Evolutionary conservation across 2,113 vertebrate genomes (phyloP).

Genomic region (Crotalus viridis): DNA sequence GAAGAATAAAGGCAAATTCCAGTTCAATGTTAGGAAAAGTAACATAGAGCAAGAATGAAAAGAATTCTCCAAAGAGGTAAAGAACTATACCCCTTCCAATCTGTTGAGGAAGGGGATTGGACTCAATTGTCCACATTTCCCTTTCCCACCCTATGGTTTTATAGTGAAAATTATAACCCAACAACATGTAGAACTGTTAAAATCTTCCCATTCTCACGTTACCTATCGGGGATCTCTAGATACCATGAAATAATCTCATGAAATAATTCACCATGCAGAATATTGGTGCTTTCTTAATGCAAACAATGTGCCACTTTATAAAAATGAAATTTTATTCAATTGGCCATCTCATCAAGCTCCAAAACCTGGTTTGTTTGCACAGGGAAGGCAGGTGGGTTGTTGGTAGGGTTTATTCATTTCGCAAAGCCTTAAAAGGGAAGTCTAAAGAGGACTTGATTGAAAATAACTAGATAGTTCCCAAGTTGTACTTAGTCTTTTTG

Average conservation of each 20-base stretch:
- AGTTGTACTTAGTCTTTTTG: slow-evolving; percentile 60
- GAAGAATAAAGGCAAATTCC: not conserved
- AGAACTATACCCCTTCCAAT: not conserved
- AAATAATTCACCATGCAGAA: not conserved
- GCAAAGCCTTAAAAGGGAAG: slow-evolving; percentile 43
- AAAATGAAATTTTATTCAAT: not conserved
- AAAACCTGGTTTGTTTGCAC: not conserved
- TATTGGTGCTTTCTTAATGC: not conserved
- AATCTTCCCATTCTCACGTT: not conserved
- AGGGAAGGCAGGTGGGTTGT: slow-evolving; percentile 19
- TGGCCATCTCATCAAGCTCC: slow-evolving; percentile 31
- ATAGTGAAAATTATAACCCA: not conserved
- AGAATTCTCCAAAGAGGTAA: not conserved
- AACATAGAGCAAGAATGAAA: not conserved
- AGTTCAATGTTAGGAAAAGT: not conserved
- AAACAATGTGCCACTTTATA: not conserved
- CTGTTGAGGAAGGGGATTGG: not conserved
- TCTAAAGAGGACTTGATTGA: slow-evolving; percentile 18
- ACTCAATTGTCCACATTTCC: not conserved
- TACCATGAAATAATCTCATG: not conserved
- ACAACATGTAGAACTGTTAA: not conserved
- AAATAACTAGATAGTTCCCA: slow-evolving; percentile 44
- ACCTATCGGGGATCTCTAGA: not conserved
- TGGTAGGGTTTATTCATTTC: slow-evolving; percentile 49
- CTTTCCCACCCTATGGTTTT: not conserved